phyloP scores from a whole-genome alignment of 2,113 vertebrate species.

The Elephantulus edwardii region DNA sequence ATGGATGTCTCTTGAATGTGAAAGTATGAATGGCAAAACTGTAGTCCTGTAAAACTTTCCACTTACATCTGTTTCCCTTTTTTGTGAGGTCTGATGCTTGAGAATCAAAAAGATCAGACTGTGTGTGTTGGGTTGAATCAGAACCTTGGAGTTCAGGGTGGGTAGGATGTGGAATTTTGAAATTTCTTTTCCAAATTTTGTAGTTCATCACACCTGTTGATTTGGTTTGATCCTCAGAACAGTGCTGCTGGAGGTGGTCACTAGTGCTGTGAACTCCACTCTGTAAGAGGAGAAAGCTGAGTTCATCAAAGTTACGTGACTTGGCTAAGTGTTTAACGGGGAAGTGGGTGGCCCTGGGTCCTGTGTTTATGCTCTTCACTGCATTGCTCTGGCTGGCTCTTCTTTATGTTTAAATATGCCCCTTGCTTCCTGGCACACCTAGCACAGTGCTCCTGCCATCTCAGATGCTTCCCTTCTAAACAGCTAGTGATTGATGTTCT shows the following conservation, averaged over 20 bases:
- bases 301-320: conserved; percentile 17
- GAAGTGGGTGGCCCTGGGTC: background rate
- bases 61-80: background rate
- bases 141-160: background rate
- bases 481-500: conserved; percentile 13
- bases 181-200: conserved; percentile 22
- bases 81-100: conserved; percentile 5
- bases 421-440: background rate
- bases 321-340: conserved; percentile 30
- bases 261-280: background rate
- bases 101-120: background rate
- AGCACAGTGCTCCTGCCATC: background rate
- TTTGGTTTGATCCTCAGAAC: background rate
- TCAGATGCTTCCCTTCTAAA: background rate
- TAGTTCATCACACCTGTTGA: background rate
- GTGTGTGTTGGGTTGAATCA: too few relatives aligned
- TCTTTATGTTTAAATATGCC: conserved; percentile 22
- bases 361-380: background rate
- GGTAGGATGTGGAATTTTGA: background rate
- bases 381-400: too few relatives aligned
- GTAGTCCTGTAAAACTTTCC: background rate
- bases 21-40: background rate
- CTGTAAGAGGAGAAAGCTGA: conserved; percentile 39
- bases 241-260: background rate
- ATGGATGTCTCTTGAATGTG: conserved; percentile 1